Conservation (phyloP, 2,113 vertebrate genomes). For the Phocoena sinus region DNA sequence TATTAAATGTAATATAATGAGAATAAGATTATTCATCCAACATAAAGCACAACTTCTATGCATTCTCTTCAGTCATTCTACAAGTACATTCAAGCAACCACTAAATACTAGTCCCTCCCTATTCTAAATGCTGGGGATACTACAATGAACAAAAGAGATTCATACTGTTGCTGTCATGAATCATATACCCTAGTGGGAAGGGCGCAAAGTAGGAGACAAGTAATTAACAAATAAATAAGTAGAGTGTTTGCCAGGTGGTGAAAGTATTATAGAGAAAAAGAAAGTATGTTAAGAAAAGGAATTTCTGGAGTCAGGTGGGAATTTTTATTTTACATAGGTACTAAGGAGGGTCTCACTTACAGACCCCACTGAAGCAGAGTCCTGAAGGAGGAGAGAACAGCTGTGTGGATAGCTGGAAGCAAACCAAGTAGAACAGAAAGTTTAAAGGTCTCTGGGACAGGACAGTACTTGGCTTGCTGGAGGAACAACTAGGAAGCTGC, state of each 20-base stretch:
- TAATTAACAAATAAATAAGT: not conserved
- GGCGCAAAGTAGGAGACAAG: not conserved
- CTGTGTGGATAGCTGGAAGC: no score
- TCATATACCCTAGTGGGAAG: not conserved
- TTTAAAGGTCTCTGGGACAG: not conserved
- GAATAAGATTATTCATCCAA: not conserved
- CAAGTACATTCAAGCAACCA: not conserved
- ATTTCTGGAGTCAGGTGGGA: not conserved
- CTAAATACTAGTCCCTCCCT: rapidly evolving
- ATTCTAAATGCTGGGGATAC: not conserved
- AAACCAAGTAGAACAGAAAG: not conserved
- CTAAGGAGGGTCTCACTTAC: not conserved
- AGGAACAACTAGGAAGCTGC: not conserved
- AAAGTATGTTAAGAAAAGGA: not conserved
- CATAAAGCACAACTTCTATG: not conserved
- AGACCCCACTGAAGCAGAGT: not conserved
- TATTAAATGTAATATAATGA: not conserved
- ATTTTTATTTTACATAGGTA: not conserved
- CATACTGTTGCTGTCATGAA: not conserved
- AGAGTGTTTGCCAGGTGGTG: not conserved
- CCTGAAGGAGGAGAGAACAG: not conserved
- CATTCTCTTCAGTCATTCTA: not conserved
- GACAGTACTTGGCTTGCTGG: not conserved
- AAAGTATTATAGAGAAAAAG: not conserved
- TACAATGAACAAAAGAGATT: not conserved